Percentiles rank a stretch among this genome's conserved stretches.
phyloP scores from a whole-genome alignment of 2,888 invertebrate species.

The Heteromurus nitidus region DNA sequence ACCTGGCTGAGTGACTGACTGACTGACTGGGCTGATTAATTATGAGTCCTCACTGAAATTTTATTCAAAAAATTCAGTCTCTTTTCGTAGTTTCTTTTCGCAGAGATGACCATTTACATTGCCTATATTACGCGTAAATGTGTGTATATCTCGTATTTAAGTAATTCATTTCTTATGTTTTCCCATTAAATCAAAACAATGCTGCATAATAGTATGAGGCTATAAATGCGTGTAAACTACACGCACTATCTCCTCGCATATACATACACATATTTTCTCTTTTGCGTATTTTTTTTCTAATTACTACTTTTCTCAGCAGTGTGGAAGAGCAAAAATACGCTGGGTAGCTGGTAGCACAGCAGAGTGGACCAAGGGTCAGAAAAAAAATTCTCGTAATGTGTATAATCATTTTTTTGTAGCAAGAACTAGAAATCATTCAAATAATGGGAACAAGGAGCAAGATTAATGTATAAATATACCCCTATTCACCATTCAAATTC shows the following conservation, averaged over 20 bases:
- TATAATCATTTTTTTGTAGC: neutral
- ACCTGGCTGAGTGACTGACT: slow-evolving; percentile 20
- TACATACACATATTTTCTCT: neutral
- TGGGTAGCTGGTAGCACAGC: no score
- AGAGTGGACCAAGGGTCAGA: neutral
- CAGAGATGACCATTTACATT: neutral
- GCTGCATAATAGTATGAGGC: no score
- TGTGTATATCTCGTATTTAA: neutral
- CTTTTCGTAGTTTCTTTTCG: neutral
- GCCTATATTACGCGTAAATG: neutral
- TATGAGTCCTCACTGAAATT: neutral
- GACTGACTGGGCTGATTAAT: slow-evolving; percentile 14
- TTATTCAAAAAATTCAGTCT: neutral
- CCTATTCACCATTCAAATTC: no score
- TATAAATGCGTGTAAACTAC: neutral
- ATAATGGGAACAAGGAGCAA: slow-evolving; percentile 29
- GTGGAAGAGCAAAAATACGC: no score
- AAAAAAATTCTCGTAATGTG: neutral
- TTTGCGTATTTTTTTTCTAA: neutral
- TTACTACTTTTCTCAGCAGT: neutral
- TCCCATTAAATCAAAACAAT: no score
- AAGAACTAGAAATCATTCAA: slow-evolving; percentile 27
- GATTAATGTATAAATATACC: no score
- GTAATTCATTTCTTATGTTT: no score
- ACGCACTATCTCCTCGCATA: neutral